These are phyloP conservation scores for Apis florea DNA, from an alignment of 1,140 invertebrate species.

Conservation along the genomic window DNA sequence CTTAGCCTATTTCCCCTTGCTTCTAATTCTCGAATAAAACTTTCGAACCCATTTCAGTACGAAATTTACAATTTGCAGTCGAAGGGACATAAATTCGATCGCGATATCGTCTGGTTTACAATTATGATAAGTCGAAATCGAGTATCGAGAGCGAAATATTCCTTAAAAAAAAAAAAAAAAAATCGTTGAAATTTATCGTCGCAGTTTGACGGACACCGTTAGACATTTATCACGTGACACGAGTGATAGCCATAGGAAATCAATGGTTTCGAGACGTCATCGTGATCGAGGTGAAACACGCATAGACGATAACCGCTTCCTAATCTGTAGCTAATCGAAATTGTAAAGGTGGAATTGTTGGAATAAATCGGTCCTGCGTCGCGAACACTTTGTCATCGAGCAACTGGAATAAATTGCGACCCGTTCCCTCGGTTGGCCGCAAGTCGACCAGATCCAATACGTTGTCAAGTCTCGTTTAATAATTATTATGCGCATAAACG, in stretches of 20 bases:
- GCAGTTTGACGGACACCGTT: slow-evolving; percentile 8
- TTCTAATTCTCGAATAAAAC: too few relatives aligned
- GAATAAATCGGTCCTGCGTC: slow-evolving; percentile 18
- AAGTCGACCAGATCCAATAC: background rate
- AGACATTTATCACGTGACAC: slow-evolving; percentile 7
- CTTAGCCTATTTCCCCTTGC: too few relatives aligned
- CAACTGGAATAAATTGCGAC: slow-evolving; percentile 29
- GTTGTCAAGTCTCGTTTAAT: slow-evolving; percentile 36
- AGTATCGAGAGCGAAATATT: too few relatives aligned
- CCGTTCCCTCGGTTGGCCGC: background rate
- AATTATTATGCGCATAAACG: slow-evolving; percentile 50
- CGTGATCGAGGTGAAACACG: slow-evolving; percentile 20
- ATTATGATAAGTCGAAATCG: background rate
- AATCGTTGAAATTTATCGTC: slow-evolving; percentile 27
- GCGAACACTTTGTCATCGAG: slow-evolving; percentile 17
- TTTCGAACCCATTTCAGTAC: too few relatives aligned
- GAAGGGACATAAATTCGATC: too few relatives aligned
- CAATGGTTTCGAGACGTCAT: slow-evolving; percentile 10
- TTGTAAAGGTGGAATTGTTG: slow-evolving; percentile 40
- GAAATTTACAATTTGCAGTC: too few relatives aligned
- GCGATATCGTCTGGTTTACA: too few relatives aligned
- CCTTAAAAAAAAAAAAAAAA: background rate
- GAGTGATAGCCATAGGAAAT: slow-evolving; percentile 5
- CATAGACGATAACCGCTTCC: slow-evolving; percentile 20
- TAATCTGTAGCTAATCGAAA: slow-evolving; percentile 54